Evolutionary conservation across 2,113 vertebrate genomes (phyloP), one percentile per base, ranked within the genome.

Genomic region (Fukomys damarensis): DNA sequence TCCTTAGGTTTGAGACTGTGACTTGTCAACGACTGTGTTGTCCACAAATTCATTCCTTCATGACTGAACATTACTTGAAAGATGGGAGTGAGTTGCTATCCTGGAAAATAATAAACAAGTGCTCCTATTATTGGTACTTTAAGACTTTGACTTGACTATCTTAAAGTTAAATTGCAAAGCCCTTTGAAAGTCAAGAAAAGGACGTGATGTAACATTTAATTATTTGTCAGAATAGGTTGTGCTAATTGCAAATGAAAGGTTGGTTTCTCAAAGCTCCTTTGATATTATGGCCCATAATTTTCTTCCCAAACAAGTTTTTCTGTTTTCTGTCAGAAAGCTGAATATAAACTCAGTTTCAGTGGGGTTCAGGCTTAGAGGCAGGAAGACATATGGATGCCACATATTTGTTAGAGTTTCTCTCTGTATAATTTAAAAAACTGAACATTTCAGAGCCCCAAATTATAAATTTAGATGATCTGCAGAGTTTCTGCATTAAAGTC

Each of bases 81-180:
- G 24, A 43, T 90, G 22, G 35, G 32, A 84, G n/a, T 94, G n/a
- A 81, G 63, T 91, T 86, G 28, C 38, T 95, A 19, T 82, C 22
- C 83, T 94, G 80, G 58, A 76, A 95, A 96, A 87, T 87, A 92
- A 58, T 80, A 54, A 63, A n/a, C 35, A 68, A 91, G 10, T 94
- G 43, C 43, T 86, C 14, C 12, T 63, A 28, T 74, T 54, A 19
- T 20, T 81, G 66, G 17, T 43, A 46, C 49, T 76, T 92, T n/a
- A 91, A 91, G 86, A 86, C 26, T 79, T 91, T 56, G 66, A 63
- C 76, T 91, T 80, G 35, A 58, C 26, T n/a, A 35, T 46, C 13
- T 89, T 66, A 49, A 91, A 56, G 32, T 89, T 89, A 61, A 86
- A 54, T 56, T 72, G 63, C 58, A 85, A 92, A 93, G 38, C 12